phyloP scores from a whole-genome alignment of 2,113 vertebrate genomes.

The Oenanthe melanoleuca region DNA sequence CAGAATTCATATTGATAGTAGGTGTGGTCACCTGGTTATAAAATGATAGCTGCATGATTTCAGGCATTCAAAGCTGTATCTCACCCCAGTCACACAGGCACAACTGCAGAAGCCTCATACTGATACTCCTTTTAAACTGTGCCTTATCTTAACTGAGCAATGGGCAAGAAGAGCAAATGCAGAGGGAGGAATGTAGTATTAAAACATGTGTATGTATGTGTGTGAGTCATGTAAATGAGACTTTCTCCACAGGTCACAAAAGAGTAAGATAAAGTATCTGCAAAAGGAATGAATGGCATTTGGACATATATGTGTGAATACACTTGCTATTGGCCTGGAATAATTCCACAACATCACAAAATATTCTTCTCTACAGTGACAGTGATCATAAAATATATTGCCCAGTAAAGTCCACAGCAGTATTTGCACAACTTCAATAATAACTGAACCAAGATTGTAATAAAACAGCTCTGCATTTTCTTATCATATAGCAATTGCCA shows the following conservation, averaged over 20 bases:
- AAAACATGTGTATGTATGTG: neutral
- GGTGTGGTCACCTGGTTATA: neutral
- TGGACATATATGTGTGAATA: neutral
- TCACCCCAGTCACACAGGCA: neutral
- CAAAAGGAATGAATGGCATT: neutral
- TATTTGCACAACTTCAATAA: neutral
- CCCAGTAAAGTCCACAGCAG: neutral
- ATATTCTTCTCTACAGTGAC: neutral
- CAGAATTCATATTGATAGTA: neutral
- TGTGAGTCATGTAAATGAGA: accelerated
- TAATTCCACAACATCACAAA: neutral
- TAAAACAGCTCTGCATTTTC: neutral
- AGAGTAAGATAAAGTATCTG: neutral
- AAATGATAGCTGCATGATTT: neutral
- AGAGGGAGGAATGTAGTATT: neutral
- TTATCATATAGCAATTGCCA: neutral
- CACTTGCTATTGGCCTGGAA: neutral
- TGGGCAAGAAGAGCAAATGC: neutral
- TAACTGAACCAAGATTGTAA: neutral
- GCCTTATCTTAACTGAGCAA: accelerated
- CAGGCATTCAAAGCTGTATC: neutral
- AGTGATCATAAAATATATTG: neutral
- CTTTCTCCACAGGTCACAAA: neutral
- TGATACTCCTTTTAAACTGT: neutral
- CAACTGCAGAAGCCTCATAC: neutral